phyloP scores from a whole-genome alignment of 1,140 invertebrate species.

The Pseudomyrmex sp. region DNA sequence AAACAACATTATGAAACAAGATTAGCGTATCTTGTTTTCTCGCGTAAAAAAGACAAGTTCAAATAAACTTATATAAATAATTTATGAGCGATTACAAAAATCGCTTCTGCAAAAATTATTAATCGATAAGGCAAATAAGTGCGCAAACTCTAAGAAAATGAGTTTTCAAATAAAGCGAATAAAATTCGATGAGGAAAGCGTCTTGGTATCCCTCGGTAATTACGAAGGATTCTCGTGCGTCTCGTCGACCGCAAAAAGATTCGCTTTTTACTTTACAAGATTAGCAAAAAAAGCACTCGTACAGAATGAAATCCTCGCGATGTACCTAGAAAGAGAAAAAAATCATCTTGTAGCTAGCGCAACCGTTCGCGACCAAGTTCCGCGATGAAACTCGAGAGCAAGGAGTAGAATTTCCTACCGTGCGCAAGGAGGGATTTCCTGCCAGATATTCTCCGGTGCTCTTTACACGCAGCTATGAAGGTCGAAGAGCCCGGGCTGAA shows the following conservation, averaged over 20 bases:
- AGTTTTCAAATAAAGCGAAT: not conserved
- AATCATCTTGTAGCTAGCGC: constrained; percentile 28
- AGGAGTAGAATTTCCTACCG: constrained; percentile 28
- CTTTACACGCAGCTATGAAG: constrained; percentile 31
- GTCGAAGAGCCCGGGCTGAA: constrained; percentile 46
- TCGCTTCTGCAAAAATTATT: constrained; percentile 2
- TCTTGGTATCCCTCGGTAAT: constrained; percentile 38
- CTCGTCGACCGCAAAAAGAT: constrained; percentile 40
- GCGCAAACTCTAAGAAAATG: not conserved
- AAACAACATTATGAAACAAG: no score
- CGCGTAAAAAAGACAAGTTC: not conserved
- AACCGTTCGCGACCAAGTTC: constrained; percentile 56
- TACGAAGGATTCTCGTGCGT: constrained; percentile 43
- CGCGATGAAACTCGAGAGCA: constrained; percentile 61
- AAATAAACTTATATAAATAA: constrained; percentile 2
- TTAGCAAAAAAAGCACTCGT: constrained; percentile 50
- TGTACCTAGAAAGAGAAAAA: constrained; percentile 31
- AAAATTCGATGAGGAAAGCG: constrained; percentile 28
- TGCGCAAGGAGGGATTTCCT: constrained; percentile 44
- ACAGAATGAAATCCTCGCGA: constrained; percentile 55
- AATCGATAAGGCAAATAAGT: constrained; percentile 7
- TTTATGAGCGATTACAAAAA: not conserved
- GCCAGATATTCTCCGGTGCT: constrained; percentile 34
- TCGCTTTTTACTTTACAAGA: constrained; percentile 55
- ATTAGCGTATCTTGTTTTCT: not conserved